phyloP scores from a whole-genome alignment of 2,113 vertebrate species.

The Ceuthmochares aereus region DNA sequence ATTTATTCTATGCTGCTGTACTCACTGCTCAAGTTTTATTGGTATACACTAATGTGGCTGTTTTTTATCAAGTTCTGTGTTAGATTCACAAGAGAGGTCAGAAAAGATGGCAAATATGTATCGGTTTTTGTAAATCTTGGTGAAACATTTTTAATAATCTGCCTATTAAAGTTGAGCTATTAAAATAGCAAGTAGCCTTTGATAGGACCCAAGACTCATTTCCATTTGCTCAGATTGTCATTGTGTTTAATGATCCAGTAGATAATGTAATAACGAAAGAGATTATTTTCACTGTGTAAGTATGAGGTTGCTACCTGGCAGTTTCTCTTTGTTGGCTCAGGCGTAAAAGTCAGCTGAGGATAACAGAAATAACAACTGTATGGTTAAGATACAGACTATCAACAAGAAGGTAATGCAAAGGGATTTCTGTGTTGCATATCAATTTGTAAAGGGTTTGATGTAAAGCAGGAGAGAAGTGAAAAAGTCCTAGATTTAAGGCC shows the following conservation, averaged over 20 bases:
- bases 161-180: slow-evolving; percentile 6
- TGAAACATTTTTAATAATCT: slow-evolving; percentile 52
- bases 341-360: background rate
- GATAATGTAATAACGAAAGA: slow-evolving; percentile 43
- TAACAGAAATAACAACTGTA: background rate
- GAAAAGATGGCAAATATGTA: background rate
- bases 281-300: slow-evolving; percentile 25
- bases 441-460: background rate
- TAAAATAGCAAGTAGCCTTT: slow-evolving; percentile 45
- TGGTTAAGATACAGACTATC: background rate
- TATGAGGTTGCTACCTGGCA: slow-evolving; percentile 40
- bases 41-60: background rate
- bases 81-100: background rate
- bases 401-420: background rate
- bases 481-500: background rate
- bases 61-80: background rate
- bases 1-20: background rate
- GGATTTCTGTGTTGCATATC: background rate
- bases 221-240: slow-evolving; percentile 36
- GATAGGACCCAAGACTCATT: slow-evolving; percentile 44
- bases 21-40: background rate
- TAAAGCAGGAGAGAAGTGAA: background rate
- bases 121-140: background rate
- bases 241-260: slow-evolving; percentile 54
- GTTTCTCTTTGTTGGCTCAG: slow-evolving; percentile 29